Evolutionary conservation across 2,797 vertebrate species (phyloP).

Genomic region (Epinephelus malabaricus): DNA sequence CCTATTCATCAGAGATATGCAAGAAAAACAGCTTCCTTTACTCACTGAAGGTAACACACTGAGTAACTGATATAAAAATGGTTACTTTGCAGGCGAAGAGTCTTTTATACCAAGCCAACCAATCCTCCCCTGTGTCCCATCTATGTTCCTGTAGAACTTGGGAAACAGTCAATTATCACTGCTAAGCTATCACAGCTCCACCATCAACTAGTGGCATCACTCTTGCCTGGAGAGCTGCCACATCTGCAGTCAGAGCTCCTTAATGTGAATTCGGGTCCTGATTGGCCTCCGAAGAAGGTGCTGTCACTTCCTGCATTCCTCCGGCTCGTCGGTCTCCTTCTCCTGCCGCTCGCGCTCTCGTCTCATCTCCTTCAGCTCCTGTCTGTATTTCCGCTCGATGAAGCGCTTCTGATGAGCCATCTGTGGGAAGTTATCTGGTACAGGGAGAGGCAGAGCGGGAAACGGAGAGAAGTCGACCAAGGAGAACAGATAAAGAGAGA

Average conservation of each 20-base stretch:
- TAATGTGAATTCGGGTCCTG: slow-evolving; percentile 3
- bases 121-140: neutral
- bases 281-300: slow-evolving; percentile 13
- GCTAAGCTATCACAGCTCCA: neutral
- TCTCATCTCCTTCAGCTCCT: slow-evolving; percentile 99
- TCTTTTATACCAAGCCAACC: neutral
- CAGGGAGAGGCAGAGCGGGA: slow-evolving; percentile 53
- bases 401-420: slow-evolving; percentile 99
- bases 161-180: neutral
- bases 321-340: slow-evolving; percentile 91
- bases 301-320: slow-evolving; percentile 91
- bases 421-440: slow-evolving; percentile 99
- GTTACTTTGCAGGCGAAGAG: neutral
- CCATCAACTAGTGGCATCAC: too few species aligned
- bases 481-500: slow-evolving; percentile 65
- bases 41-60: too few species aligned
- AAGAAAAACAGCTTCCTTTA: too few species aligned
- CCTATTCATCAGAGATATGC: too few species aligned
- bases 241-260: slow-evolving; percentile 1
- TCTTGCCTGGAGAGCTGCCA: slow-evolving; percentile 22
- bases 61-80: too few species aligned
- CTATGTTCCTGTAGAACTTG: neutral
- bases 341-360: slow-evolving; percentile 96
- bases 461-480: slow-evolving; percentile 54
- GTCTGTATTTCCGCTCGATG: slow-evolving; percentile 99